Percentiles rank a stretch among this genome's conserved stretches.
Evolutionary conservation across 2,113 vertebrate species (phyloP).

Genomic region (Notarius quadriscutis): DNA sequence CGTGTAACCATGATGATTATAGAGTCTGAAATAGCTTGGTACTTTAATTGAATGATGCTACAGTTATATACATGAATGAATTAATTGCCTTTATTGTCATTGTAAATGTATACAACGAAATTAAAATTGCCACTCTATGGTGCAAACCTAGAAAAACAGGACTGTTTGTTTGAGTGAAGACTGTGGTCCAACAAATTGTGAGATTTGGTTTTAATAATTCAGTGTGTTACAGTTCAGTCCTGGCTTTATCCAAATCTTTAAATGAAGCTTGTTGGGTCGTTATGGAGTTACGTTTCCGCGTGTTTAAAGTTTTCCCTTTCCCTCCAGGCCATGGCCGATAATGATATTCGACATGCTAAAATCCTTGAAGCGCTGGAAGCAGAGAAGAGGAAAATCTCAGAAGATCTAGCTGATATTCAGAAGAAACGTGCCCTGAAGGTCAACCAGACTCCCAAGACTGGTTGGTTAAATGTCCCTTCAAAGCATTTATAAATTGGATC

Average conservation of each 20-base stretch:
- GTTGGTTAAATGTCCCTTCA: constrained; percentile 50
- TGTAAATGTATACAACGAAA: too few species aligned
- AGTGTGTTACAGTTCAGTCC: not conserved
- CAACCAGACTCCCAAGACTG: constrained; percentile 55
- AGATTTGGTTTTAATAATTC: not conserved
- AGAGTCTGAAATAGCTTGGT: not conserved
- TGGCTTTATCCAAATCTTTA: not conserved
- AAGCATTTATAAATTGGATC: not conserved
- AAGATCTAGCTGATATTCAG: constrained; percentile 83
- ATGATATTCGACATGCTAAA: constrained; percentile 80
- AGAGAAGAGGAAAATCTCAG: constrained; percentile 88
- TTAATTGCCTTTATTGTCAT: too few species aligned
- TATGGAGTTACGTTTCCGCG: not conserved
- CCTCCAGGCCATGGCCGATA: constrained; percentile 85
- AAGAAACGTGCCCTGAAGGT: constrained; percentile 66
- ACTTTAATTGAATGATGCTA: not conserved
- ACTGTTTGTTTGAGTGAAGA: not conserved
- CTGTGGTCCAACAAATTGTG: not conserved
- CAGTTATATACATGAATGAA: not conserved
- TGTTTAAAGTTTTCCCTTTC: not conserved
- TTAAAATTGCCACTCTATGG: too few species aligned
- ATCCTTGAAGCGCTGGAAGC: constrained; percentile 90
- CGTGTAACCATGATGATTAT: not conserved
- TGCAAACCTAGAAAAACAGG: too few species aligned
- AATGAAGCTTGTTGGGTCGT: not conserved